Evolutionary conservation across 2,113 vertebrate genomes (phyloP).

Genomic region (Leucoraja erinaceus): DNA sequence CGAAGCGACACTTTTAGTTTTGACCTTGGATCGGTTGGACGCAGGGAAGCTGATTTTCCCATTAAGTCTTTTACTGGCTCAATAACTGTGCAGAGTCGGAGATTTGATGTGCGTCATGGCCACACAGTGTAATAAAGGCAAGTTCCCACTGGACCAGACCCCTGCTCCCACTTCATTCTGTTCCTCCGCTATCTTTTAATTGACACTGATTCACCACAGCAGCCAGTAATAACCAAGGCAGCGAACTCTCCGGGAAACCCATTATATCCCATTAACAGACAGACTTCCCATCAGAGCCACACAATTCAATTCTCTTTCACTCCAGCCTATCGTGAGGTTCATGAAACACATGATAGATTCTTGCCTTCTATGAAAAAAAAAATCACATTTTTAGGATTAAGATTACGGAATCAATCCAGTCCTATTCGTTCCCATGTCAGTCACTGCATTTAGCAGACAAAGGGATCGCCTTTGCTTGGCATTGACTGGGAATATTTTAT

Average conservation of each 20-base stretch:
- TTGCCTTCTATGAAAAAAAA: neutral
- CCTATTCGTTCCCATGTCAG: neutral
- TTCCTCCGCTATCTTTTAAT: slow-evolving; percentile 33
- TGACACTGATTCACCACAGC: slow-evolving; percentile 5
- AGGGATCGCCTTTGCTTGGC: neutral
- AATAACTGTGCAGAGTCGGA: neutral
- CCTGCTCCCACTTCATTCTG: neutral
- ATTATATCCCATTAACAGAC: neutral
- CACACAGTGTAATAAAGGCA: neutral
- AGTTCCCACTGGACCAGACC: slow-evolving; percentile 13
- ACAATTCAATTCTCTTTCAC: neutral
- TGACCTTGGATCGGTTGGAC: slow-evolving; percentile 5
- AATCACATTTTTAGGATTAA: neutral
- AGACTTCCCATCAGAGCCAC: neutral
- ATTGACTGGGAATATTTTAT: neutral
- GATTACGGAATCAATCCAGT: neutral
- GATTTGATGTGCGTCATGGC: neutral
- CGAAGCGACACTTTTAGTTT: neutral
- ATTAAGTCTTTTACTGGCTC: neutral
- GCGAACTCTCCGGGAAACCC: neutral
- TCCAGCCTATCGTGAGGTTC: neutral
- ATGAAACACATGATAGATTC: neutral
- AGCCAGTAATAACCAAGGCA: neutral
- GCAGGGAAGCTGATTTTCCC: neutral
- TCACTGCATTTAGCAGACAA: neutral